phyloP scores from a whole-genome alignment of 2,113 vertebrate species.

The Nerophis ophidion region DNA sequence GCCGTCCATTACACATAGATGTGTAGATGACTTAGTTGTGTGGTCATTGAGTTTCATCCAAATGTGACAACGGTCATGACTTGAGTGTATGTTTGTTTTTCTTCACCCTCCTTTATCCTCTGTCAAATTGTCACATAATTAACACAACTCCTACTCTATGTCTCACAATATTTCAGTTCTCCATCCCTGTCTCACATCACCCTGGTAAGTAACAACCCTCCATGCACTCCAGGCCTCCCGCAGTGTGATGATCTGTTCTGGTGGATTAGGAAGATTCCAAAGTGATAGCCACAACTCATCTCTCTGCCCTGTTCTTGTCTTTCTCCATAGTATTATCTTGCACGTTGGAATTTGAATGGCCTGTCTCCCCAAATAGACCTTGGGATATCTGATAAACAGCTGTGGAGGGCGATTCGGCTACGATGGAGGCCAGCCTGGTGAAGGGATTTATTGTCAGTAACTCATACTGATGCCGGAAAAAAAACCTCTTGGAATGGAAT shows the following conservation, averaged over 20 bases:
- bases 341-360: slow-evolving; percentile 57
- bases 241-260: slow-evolving; percentile 12
- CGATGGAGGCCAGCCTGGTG: slow-evolving; percentile 36
- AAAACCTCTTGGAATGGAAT: slow-evolving; percentile 24
- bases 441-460: slow-evolving; percentile 35
- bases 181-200: slow-evolving; percentile 10
- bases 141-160: background rate
- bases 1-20: too few species aligned
- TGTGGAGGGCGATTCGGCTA: slow-evolving; percentile 38
- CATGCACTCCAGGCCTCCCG: background rate
- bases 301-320: slow-evolving; percentile 45
- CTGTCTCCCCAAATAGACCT: slow-evolving; percentile 62
- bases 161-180: slow-evolving; percentile 14
- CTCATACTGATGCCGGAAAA: slow-evolving; percentile 27
- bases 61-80: background rate
- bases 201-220: slow-evolving; percentile 10
- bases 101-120: slow-evolving; percentile 8
- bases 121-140: slow-evolving; percentile 10
- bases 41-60: too few species aligned
- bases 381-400: slow-evolving; percentile 58
- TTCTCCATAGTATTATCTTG: slow-evolving; percentile 61
- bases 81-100: background rate
- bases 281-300: slow-evolving; percentile 43
- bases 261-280: slow-evolving; percentile 54
- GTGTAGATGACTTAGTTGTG: too few species aligned